A percentile compares a stretch with the other conserved stretches of the same genome.
Conservation (phyloP, 2,113 vertebrate genomes). For the Platichthys flesus region DNA sequence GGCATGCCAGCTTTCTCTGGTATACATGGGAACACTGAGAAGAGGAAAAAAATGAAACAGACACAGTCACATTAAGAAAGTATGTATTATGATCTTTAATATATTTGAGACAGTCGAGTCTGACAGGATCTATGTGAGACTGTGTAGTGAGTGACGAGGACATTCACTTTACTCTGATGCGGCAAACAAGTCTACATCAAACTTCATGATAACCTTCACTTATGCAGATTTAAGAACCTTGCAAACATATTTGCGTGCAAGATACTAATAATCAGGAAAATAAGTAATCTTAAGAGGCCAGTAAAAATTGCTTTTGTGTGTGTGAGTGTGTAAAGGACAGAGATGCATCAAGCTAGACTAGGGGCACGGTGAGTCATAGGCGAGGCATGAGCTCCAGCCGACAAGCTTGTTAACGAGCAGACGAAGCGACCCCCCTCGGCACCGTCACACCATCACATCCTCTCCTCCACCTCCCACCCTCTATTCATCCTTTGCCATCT, state of each 20-base stretch:
- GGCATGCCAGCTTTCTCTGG: slow-evolving; percentile 98
- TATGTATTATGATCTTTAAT: background rate
- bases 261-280: slow-evolving; percentile 4
- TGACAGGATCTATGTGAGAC: background rate
- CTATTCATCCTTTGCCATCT: slow-evolving; percentile 31
- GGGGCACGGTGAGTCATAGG: slow-evolving; percentile 64
- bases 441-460: slow-evolving; percentile 16
- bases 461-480: slow-evolving; percentile 12
- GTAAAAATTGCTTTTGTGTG: background rate
- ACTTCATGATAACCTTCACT: background rate
- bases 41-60: slow-evolving; percentile 6
- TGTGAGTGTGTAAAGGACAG: background rate
- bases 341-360: slow-evolving; percentile 22
- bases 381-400: slow-evolving; percentile 48
- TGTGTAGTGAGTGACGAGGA: background rate
- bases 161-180: background rate
- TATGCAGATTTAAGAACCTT: background rate
- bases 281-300: background rate
- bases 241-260: background rate
- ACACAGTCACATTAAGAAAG: background rate
- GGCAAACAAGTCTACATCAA: slow-evolving; percentile 12
- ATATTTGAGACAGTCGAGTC: background rate
- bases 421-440: slow-evolving; percentile 47
- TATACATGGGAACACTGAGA: slow-evolving; percentile 93
- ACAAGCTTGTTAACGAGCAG: slow-evolving; percentile 62